Base-by-base conservation (phyloP, 1,140 invertebrate genomes). In the Pemphigus obesinymphae region DNA sequence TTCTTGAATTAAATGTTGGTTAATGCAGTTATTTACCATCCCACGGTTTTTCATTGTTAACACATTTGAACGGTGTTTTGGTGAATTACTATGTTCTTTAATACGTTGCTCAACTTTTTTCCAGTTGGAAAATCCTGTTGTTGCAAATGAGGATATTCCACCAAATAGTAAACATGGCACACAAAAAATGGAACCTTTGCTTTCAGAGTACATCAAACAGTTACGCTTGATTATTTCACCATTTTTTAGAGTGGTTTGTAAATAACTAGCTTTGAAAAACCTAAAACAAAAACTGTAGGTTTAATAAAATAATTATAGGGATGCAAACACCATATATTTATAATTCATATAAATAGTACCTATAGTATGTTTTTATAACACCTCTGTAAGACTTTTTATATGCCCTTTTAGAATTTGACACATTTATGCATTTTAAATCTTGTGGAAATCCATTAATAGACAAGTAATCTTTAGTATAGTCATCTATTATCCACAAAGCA, bases 191-290 rank as follows among this genome's bases (percentile, higher is more conserved):
- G 76, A 73, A 20, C 84, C 84, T 26, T 83, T 84, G 66, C 82
- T 84, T 83, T 83, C 20, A 20, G 86, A 86, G 84, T 85, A 86
- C 70, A 85, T 48, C 76, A 85, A 43, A 85, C 82, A 85, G 3
- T 43, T 55, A 43, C 85, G 83, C 31, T 50, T 50, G 58, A 37
- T 63, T 40, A 63, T 82, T 84, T 86, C 84, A 43, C 84, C 83
- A 84, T 85, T 85, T 26, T 82, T 8, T 7, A 85, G 66, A 83
- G 84, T 82, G 72, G 83, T 45, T 17, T 63, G 29, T 82, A 85
- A 84, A 34, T 84, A 82, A 61, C 48, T 82, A 81, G 75, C 37
- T 81, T 83, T 43, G 58, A 82, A 84, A 83, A 83, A 84, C 31
- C 84, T 76, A 68, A 37, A 66, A 66, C 34, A 20, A n/a, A n/a